A percentile compares a stretch with the other conserved stretches of the same genome.
These are phyloP conservation scores for Lepus timidus DNA, from an alignment of 2,113 vertebrate species.

Conservation along the genomic window DNA sequence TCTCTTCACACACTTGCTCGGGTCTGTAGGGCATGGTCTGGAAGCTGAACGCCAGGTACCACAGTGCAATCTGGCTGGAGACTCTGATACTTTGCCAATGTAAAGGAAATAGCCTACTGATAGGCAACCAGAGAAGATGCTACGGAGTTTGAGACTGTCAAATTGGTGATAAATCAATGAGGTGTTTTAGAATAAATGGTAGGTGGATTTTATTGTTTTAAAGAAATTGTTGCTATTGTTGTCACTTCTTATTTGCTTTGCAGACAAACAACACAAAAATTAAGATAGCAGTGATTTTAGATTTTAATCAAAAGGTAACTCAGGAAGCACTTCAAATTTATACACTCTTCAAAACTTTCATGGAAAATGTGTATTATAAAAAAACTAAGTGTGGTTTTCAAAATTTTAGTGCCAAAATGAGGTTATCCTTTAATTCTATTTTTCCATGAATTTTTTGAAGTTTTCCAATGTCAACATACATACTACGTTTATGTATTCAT, in stretches of 20 bases:
- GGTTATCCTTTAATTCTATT: too few relatives aligned
- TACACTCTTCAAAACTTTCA: too few relatives aligned
- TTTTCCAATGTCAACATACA: background rate
- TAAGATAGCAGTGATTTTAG: background rate
- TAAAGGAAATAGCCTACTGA: background rate
- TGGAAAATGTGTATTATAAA: too few relatives aligned
- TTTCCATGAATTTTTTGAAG: too few relatives aligned
- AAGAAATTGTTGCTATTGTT: background rate
- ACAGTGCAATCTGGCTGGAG: background rate
- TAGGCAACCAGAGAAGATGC: background rate
- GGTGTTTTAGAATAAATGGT: background rate
- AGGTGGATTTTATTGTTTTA: background rate
- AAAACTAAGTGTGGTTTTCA: too few relatives aligned
- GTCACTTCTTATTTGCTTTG: constrained; percentile 2
- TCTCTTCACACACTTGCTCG: background rate
- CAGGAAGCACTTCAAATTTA: background rate
- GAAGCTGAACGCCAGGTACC: background rate
- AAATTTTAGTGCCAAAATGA: too few relatives aligned
- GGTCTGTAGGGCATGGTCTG: background rate
- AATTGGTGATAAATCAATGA: background rate
- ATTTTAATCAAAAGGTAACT: constrained; percentile 3
- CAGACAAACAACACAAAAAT: background rate
- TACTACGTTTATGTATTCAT: background rate
- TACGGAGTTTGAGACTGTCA: background rate
- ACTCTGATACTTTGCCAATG: background rate